Evolutionary conservation across 2,888 invertebrate genomes (phyloP), one percentile per base, ranked within the genome.

Genomic region (Andrena camellia): DNA sequence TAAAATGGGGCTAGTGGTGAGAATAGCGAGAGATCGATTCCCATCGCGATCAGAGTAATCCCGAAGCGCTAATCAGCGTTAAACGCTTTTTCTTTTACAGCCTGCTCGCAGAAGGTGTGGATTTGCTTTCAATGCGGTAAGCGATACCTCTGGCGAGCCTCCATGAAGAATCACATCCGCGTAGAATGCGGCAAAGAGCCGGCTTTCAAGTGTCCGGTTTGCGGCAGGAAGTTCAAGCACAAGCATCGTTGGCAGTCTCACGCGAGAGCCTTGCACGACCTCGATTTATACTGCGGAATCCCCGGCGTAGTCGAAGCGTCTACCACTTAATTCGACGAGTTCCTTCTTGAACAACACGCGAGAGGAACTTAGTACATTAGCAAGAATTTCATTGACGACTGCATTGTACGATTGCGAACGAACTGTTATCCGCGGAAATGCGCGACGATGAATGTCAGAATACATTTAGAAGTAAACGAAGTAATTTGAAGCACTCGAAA

Each of bases 171-270:
- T 81, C 93, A 94, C 78, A 90, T 92, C 17, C 90, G 92, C 0
- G 88, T 92, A 59, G 93, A 93, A 75, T 94, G 94, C 82, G 94
- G 94, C 73, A 93, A 93, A 76, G 92, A 90, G 59, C 92, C 92
- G 62, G 86, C 90, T 3, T 94, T 92, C 85, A 89, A 88, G 64
- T 94, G 94, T 69, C 83, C 87, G n/a, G 81, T 92, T 63, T 91
- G 92, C 77, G 91, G 91, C 29, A 91, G 92, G 74, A 87, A 86
- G 50, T 92, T 93, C 90, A 93, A 92, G 82, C 91, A 92, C 85
- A 92, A 92, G 60, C 91, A 92, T 82, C 90, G 91, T 17, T 90
- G 89, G 90, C 90, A 87, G 23, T 91, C 89, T 8, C 92, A 92
- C 79, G 82, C 85, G 2, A 89, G 83, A 77, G 85, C 83, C 71